Base-by-base conservation (phyloP, 2,797 vertebrate genomes). In the Cyprinodon diabolis region DNA sequence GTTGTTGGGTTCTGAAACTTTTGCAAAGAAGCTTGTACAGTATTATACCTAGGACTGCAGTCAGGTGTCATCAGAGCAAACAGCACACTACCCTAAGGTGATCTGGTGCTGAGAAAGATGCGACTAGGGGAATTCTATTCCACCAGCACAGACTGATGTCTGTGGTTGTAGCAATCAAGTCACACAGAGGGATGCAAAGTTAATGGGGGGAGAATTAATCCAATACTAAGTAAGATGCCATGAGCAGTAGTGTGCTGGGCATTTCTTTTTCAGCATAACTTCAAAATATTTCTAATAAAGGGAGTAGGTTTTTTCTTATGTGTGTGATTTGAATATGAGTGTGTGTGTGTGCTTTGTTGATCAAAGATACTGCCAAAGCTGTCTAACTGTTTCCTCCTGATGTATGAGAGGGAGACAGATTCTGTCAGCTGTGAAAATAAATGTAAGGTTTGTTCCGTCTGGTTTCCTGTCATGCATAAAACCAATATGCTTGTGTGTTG, bases 351-450 rank as follows among this genome's bases (percentile, higher is more conserved):
- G 72, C n/a, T 37, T 10, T 72, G 67, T 77, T 60, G 77, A 70
- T 79, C 47, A 69, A 79, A 72, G 67, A 57, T 0, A 14, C 51
- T 75, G 71, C 77, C 69, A 71, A 66, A 43, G 60, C 72, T 69
- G 72, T 43, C 47, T 55, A 49, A 78, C 58, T 43, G 30, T 80
- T 49, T 72, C 70, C 3, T 23, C 74, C 45, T 91, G 90, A 90
- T 86, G 77, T 78, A 87, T 89, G 86, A 86, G 74, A 69, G 35
- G 45, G 3, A 62, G 69, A 78, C 14, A 0, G 66, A 73, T 57
- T 77, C 63, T 82, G 87, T 86, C 86, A 85, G 83, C 75, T 79
- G 86, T 71, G 81, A 80, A 88, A 80, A 89, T 77, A 62, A 87
- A 84, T 82, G 66, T 63, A 40, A 73, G 47, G 47, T 66, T 73